Evolutionary conservation across 37 sponge, comb jelly and placozoan genomes (phyloP).

Genomic region (Dysidea cf. avara): DNA sequence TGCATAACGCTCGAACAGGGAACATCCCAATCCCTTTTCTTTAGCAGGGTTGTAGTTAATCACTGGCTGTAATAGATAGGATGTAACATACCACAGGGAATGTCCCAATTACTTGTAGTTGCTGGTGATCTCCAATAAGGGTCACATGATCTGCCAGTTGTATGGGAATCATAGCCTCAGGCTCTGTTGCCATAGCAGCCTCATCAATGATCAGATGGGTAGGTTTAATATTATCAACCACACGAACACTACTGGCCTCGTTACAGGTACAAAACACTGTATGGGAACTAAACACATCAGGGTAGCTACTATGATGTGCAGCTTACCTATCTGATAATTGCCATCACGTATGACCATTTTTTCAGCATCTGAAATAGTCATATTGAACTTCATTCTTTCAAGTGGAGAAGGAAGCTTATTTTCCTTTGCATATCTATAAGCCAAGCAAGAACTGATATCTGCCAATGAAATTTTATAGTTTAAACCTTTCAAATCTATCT

Average conservation of each 20-base stretch:
- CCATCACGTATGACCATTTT: slow-evolving; percentile 13
- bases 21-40: slow-evolving; percentile 49
- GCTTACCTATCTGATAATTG: slow-evolving; percentile 26
- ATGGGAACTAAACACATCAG: too few species aligned
- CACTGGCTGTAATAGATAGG: slow-evolving; percentile 32
- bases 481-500: slow-evolving; percentile 14
- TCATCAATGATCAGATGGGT: slow-evolving; percentile 78
- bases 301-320: too few species aligned
- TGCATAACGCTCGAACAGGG: slow-evolving; percentile 72
- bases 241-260: slow-evolving; percentile 49
- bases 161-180: slow-evolving; percentile 67
- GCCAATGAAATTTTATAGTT: too few species aligned
- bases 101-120: slow-evolving; percentile 47
- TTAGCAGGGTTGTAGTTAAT: slow-evolving; percentile 48
- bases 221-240: slow-evolving; percentile 13
- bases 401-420: background rate
- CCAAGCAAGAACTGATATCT: too few species aligned
- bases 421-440: too few species aligned
- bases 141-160: slow-evolving; percentile 62
- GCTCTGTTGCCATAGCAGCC: slow-evolving; percentile 75
- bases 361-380: slow-evolving; percentile 8
- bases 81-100: too few species aligned
- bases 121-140: slow-evolving; percentile 74
- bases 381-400: slow-evolving; percentile 4
- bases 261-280: slow-evolving; percentile 67